A percentile compares a stretch with the other conserved stretches of the same genome.
These are phyloP conservation scores for Leptodactylus fuscus DNA, from an alignment of 2,113 vertebrate species.

Conservation along the genomic window DNA sequence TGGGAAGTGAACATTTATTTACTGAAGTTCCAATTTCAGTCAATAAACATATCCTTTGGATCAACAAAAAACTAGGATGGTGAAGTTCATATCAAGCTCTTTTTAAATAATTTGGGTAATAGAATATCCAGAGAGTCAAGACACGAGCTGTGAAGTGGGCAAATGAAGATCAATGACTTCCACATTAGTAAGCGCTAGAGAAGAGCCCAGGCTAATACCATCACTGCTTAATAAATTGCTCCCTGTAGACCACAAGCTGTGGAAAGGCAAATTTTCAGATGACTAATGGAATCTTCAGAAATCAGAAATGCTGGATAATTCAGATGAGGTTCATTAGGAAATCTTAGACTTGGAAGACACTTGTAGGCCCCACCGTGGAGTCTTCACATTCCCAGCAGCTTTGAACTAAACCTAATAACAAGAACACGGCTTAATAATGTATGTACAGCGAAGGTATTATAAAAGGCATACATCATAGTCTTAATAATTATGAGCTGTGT, in stretches of 20 bases:
- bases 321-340: background rate
- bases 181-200: background rate
- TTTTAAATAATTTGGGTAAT: no score
- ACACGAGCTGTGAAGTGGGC: background rate
- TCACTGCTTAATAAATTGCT: conserved; percentile 18
- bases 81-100: no score
- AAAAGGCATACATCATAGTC: background rate
- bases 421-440: no score
- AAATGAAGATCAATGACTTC: conserved; percentile 27
- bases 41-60: no score
- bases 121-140: background rate
- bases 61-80: no score
- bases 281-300: background rate
- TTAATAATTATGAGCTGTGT: background rate
- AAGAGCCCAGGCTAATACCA: background rate
- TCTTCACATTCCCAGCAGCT: background rate
- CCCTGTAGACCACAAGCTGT: conserved; percentile 2
- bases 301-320: background rate
- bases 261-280: background rate
- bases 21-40: no score
- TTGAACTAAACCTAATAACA: background rate
- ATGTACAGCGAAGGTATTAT: background rate
- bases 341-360: background rate
- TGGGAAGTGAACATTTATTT: no score
- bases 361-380: background rate